Percentiles rank a stretch among this genome's conserved stretches.
Evolutionary conservation across 2,797 vertebrate genomes (phyloP).

Genomic region (Manis crassicaudata): DNA sequence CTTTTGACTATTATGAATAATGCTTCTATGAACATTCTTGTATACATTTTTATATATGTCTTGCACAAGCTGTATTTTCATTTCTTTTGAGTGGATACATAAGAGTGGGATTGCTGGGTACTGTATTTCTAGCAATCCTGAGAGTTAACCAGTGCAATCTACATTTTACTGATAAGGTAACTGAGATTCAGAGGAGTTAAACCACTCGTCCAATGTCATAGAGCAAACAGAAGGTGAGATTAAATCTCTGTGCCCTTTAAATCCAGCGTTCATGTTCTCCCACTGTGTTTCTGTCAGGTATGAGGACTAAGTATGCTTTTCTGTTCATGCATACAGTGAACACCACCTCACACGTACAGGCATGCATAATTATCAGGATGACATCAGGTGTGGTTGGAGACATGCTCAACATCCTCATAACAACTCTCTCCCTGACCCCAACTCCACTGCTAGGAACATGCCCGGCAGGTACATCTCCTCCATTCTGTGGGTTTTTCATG

Average conservation of each 20-base stretch:
- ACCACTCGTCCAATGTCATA: background rate
- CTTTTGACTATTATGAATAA: background rate
- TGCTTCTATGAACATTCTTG: background rate
- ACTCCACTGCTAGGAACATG: background rate
- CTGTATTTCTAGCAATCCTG: background rate
- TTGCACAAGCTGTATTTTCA: background rate
- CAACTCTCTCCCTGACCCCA: background rate
- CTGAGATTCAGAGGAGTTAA: background rate
- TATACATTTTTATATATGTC: background rate
- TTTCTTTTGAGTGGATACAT: background rate
- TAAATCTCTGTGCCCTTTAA: background rate
- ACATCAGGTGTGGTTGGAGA: background rate
- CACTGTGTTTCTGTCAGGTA: background rate
- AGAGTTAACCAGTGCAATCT: background rate
- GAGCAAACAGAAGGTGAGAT: background rate
- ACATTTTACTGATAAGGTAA: background rate
- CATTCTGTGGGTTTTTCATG: background rate
- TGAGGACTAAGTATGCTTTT: background rate
- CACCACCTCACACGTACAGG: background rate
- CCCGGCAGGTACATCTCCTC: background rate
- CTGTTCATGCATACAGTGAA: rapidly evolving
- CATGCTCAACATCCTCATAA: background rate
- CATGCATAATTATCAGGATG: background rate
- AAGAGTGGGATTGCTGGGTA: background rate
- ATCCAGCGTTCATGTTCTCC: background rate